Percentiles rank a stretch among this genome's conserved stretches.
Conservation (phyloP, 2,888 invertebrate genomes). For the Chloromyia formosa region DNA sequence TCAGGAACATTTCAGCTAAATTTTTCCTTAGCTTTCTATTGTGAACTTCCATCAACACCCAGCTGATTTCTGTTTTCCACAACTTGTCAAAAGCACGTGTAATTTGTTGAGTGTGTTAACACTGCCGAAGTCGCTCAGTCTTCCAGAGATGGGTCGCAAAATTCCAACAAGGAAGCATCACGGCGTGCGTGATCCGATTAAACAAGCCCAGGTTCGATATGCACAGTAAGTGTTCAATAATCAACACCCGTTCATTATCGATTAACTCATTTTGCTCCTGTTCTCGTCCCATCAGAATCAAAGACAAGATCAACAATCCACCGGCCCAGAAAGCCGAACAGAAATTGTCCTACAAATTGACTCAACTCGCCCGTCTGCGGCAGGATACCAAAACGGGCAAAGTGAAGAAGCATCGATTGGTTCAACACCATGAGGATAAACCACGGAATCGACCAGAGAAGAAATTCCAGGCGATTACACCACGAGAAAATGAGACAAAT, state of each 20-base stretch:
- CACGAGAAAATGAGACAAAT: constrained; percentile 71
- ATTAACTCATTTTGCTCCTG: constrained; percentile 53
- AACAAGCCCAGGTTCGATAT: constrained; percentile 72
- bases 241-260: not conserved
- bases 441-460: constrained; percentile 52
- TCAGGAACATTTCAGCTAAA: too few relatives aligned
- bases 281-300: too few relatives aligned
- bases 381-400: constrained; percentile 63
- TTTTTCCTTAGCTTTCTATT: too few relatives aligned
- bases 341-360: constrained; percentile 77
- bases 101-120: too few relatives aligned
- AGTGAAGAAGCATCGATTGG: constrained; percentile 55
- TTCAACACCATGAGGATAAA: constrained; percentile 59
- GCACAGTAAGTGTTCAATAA: constrained; percentile 67
- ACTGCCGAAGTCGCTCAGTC: too few relatives aligned
- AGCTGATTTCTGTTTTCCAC: too few relatives aligned
- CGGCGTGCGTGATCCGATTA: constrained; percentile 79
- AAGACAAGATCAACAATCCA: constrained; percentile 78
- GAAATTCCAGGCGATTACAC: constrained; percentile 68
- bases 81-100: too few relatives aligned
- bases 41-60: too few relatives aligned
- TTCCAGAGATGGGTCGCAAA: constrained; percentile 65
- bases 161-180: constrained; percentile 84
- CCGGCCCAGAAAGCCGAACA: constrained; percentile 77
- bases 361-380: constrained; percentile 70